A percentile compares a stretch with the other conserved stretches of the same genome.
Conservation (phyloP, 2,888 invertebrate species). For the Muscina levida region DNA sequence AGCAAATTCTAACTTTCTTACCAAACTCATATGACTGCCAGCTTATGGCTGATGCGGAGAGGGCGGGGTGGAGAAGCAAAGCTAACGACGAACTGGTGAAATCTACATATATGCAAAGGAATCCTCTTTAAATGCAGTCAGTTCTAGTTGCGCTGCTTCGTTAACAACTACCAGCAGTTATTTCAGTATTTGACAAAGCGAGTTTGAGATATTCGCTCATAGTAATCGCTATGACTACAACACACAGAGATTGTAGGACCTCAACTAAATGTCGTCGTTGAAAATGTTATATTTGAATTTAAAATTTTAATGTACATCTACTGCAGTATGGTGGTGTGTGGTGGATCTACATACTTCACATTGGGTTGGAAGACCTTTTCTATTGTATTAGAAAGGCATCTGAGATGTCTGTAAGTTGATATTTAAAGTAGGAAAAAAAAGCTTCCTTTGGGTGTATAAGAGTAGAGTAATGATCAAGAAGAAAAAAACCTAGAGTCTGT, state of each 20-base stretch:
- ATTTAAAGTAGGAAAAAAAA: too few species aligned
- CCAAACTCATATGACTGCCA: background rate
- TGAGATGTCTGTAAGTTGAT: too few species aligned
- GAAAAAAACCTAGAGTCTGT: too few species aligned
- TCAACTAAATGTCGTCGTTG: constrained; percentile 19
- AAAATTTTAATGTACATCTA: constrained; percentile 8
- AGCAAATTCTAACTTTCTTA: background rate
- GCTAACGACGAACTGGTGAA: background rate
- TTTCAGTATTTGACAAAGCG: constrained; percentile 13
- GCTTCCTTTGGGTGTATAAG: too few species aligned
- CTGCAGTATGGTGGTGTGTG: background rate
- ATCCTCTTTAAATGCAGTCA: background rate
- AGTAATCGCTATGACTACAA: background rate
- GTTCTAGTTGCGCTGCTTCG: background rate
- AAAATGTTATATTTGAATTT: constrained; percentile 27
- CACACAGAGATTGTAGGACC: background rate
- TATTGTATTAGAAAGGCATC: too few species aligned
- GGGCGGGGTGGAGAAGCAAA: background rate
- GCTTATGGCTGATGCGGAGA: background rate
- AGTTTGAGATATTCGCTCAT: background rate
- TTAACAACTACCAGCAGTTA: background rate
- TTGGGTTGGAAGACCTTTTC: too few species aligned
- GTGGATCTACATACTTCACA: too few species aligned
- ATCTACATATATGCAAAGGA: constrained; percentile 16
- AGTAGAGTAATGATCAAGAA: too few species aligned